Conservation (phyloP, 2,113 vertebrate genomes). For the Lipotes vexillifer region DNA sequence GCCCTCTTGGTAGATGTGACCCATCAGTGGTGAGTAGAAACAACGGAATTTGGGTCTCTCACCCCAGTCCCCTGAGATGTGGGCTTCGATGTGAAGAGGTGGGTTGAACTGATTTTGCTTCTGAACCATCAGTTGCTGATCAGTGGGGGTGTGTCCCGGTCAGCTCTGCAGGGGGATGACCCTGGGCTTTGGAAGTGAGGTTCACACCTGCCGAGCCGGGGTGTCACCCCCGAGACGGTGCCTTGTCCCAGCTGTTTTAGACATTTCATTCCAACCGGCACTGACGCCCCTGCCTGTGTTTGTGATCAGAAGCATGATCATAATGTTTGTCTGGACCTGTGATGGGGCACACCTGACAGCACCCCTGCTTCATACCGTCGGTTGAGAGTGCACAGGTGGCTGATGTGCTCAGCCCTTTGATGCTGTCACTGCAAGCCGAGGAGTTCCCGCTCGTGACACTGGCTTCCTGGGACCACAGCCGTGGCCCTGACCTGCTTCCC, state of each 20-base stretch:
- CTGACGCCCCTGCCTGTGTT: fast-evolving
- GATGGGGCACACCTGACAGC: fast-evolving
- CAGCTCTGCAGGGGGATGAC: too few relatives aligned
- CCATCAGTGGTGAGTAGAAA: fast-evolving
- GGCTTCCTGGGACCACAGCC: background rate
- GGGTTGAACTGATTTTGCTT: background rate
- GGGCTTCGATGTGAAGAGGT: fast-evolving
- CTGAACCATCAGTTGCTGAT: background rate
- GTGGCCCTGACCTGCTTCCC: background rate
- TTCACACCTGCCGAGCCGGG: background rate
- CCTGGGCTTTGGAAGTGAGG: fast-evolving
- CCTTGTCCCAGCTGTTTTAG: background rate
- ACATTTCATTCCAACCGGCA: fast-evolving
- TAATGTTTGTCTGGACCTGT: too few relatives aligned
- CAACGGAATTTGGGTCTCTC: fast-evolving
- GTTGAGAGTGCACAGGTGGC: background rate
- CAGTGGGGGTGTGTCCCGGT: fast-evolving
- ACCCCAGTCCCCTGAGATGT: background rate
- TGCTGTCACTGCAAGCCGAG: too few relatives aligned
- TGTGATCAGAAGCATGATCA: too few relatives aligned
- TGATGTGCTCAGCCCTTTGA: too few relatives aligned
- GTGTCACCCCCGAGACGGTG: fast-evolving
- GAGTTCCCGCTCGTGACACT: fast-evolving
- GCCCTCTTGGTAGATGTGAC: background rate
- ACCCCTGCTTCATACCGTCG: fast-evolving